Base-by-base conservation (phyloP, 1,140 invertebrate species). In the Linepithema humile region DNA sequence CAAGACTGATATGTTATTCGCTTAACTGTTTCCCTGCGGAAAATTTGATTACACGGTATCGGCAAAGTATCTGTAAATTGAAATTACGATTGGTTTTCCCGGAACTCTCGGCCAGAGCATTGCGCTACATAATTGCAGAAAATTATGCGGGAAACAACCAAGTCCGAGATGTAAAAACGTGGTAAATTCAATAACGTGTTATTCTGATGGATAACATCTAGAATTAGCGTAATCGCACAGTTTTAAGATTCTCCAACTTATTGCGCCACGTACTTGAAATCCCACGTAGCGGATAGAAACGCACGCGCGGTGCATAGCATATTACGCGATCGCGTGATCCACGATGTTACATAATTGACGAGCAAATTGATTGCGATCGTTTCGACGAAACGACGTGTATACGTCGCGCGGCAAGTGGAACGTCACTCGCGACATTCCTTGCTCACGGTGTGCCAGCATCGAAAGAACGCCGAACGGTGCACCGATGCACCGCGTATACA, bases 331-430 rank as follows among this genome's bases (percentile, higher is more conserved):
- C 67, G 20, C 45, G 43, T 53, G 50, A 55, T 82, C 35, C 32
- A 50, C 35, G 65, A 70, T 26, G 60, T 82, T 82, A 65, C 53
- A 72, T 65, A 85, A 85, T 77, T 84, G 62, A 69, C 45, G 38
- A 45, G 26, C 45, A 48, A 85, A 70, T 80, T 29, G 64, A 85
- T 84, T 26, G 29, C 84, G 48, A 83, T 53, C 26, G 55, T 69
- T 10, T 45, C n/a, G 4, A 40, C 45, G 10, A 20, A 48, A 82
- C 40, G 20, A 43, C 40, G 26, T 75, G 17, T 67, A 78, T 62
- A 67, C 15, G 74, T 53, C 10, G n/a, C n/a, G 45, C 45, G 45
- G 17, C 12, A 38, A 67, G 17, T 53, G 75, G 32, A 67, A 53
- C 45, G 45, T 80, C 35, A 20, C 55, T 69, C 26, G 64, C 64